These are phyloP conservation scores for Calycopis cecrops DNA, from an alignment of 1,140 invertebrate species.

Conservation along the genomic window DNA sequence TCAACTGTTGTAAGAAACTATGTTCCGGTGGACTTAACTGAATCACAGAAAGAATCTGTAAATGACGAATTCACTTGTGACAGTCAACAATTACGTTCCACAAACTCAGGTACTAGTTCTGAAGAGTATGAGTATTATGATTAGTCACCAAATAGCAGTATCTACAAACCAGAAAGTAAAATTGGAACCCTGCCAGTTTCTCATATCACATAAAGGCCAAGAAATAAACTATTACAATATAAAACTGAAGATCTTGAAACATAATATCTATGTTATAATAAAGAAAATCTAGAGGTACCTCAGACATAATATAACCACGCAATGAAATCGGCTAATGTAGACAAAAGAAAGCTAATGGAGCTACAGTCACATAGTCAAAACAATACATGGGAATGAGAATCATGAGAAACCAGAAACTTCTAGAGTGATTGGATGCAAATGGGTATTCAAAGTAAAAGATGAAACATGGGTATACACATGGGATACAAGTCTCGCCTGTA, in stretches of 20 bases:
- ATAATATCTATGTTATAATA: constrained; percentile 6
- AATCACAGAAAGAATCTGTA: background rate
- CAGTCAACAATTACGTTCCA: too few relatives aligned
- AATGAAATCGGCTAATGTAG: constrained; percentile 17
- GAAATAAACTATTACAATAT: background rate
- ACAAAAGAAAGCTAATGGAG: constrained; percentile 31
- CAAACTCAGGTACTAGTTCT: too few relatives aligned
- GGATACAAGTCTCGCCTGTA: constrained; percentile 28
- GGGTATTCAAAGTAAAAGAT: constrained; percentile 33
- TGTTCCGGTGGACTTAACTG: background rate
- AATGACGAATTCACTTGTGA: constrained; percentile 2
- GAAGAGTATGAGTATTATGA: too few relatives aligned
- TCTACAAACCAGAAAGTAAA: background rate
- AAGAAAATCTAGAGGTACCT: constrained; percentile 16
- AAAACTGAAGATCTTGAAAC: background rate
- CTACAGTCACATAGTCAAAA: constrained; percentile 25
- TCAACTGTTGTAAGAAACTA: constrained; percentile 32
- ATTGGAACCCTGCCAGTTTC: background rate
- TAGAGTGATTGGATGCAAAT: constrained; percentile 11
- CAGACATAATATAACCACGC: constrained; percentile 22
- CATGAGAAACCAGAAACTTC: constrained; percentile 11
- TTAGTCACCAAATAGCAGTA: too few relatives aligned
- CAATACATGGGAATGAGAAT: constrained; percentile 38
- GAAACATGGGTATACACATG: constrained; percentile 30
- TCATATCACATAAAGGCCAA: background rate